A percentile compares a stretch with the other conserved stretches of the same genome.
These are phyloP conservation scores for Celastrina argiolus DNA, from an alignment of 2,888 invertebrate genomes.

Conservation along the genomic window DNA sequence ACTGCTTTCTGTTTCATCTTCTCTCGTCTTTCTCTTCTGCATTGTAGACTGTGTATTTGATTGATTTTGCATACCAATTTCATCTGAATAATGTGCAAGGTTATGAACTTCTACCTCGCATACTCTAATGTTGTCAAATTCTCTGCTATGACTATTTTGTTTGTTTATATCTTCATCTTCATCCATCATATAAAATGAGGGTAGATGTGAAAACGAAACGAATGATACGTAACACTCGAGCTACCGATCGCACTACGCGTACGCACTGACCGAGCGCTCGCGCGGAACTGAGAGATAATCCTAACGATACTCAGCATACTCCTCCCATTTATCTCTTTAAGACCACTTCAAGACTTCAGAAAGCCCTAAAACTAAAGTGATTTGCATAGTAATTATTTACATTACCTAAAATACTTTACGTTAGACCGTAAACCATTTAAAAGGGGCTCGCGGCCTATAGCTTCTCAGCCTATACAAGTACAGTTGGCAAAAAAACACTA, in stretches of 20 bases:
- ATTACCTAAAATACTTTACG: conserved; percentile 15
- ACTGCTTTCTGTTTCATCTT: neutral
- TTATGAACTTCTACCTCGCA: neutral
- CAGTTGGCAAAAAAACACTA: neutral
- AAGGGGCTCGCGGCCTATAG: neutral
- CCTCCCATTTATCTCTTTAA: neutral
- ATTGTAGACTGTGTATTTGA: neutral
- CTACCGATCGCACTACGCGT: too few relatives aligned
- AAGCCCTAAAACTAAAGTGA: conserved; percentile 3
- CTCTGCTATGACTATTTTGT: neutral
- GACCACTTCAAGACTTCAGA: neutral
- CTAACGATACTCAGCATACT: neutral
- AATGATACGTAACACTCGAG: neutral
- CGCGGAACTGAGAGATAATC: too few relatives aligned
- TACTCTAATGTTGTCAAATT: neutral
- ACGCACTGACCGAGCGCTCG: too few relatives aligned
- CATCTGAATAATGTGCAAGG: neutral
- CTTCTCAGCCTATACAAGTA: neutral
- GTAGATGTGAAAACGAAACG: neutral
- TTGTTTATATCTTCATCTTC: neutral
- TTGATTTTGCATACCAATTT: neutral
- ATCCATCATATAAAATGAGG: neutral
- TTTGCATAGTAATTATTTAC: conserved; percentile 13
- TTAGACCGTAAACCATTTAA: conserved; percentile 6
- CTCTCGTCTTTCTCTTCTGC: neutral